Percentiles rank a stretch among this genome's conserved stretches.
Conservation (phyloP, 2,888 invertebrate species). For the Amphiduros pacificus region DNA sequence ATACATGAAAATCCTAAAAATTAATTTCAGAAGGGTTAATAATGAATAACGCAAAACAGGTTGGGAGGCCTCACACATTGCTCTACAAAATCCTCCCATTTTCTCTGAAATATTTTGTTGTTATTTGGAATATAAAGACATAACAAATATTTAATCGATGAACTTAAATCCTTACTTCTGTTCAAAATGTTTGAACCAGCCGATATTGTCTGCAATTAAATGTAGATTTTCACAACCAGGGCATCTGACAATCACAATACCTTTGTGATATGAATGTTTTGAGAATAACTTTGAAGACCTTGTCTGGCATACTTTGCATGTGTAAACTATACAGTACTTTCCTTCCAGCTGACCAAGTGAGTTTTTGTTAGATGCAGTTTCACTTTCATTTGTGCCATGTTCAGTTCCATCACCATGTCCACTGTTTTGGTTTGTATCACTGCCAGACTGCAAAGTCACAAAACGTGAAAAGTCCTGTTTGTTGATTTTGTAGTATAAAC, state of each 20-base stretch:
- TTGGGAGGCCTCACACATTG: neutral
- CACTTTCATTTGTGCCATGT: neutral
- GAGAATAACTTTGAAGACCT: conserved; percentile 81
- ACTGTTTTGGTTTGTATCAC: too few relatives aligned
- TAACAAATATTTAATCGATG: too few relatives aligned
- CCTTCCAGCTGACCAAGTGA: neutral
- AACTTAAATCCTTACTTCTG: conserved; percentile 38
- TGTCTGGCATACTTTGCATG: conserved; percentile 84
- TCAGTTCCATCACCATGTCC: neutral
- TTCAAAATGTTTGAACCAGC: conserved; percentile 83
- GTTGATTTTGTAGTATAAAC: too few relatives aligned
- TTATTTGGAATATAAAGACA: too few relatives aligned
- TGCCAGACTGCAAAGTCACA: too few relatives aligned
- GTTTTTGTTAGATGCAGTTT: neutral
- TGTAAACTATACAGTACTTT: conserved; percentile 68
- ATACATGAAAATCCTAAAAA: neutral
- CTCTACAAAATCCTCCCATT: neutral
- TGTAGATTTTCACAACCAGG: conserved; percentile 86
- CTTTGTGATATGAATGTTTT: conserved; percentile 80
- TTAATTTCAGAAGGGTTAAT: neutral
- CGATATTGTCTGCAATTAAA: conserved; percentile 92
- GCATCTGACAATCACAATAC: conserved; percentile 90
- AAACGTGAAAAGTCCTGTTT: too few relatives aligned
- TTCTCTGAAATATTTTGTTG: neutral
- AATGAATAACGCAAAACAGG: neutral